Evolutionary conservation across 1,140 invertebrate species (phyloP).

Genomic region (Microplitis demolitor): DNA sequence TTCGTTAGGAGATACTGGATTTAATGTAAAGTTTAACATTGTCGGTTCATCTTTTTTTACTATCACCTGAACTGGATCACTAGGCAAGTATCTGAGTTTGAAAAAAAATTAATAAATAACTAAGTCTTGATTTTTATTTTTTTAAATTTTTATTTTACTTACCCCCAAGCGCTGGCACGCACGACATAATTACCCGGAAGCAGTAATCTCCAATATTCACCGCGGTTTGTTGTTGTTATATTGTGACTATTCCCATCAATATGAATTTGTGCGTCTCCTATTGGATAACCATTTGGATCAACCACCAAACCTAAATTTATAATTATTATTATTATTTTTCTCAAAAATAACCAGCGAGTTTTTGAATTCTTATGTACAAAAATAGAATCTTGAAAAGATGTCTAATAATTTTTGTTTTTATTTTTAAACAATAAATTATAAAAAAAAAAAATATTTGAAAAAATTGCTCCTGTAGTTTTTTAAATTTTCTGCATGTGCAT

Average conservation of each 20-base stretch:
- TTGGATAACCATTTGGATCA: slow-evolving; percentile 63
- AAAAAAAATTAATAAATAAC: not conserved
- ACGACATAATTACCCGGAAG: slow-evolving; percentile 81
- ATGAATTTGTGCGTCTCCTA: slow-evolving; percentile 71
- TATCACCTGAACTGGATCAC: slow-evolving; percentile 48
- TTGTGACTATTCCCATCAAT: slow-evolving; percentile 76
- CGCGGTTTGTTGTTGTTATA: slow-evolving; percentile 73
- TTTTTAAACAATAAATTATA: slow-evolving; percentile 10
- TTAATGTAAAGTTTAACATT: slow-evolving; percentile 61
- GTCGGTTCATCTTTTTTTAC: slow-evolving; percentile 50
- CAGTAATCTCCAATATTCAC: slow-evolving; percentile 87
- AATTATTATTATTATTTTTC: not conserved
- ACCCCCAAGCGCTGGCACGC: slow-evolving; percentile 76
- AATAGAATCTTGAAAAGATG: no score
- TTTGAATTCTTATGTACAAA: no score
- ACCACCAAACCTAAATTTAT: slow-evolving; percentile 64
- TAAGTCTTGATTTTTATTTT: not conserved
- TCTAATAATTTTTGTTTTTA: no score
- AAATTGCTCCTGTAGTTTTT: no score
- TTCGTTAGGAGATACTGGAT: slow-evolving; percentile 38
- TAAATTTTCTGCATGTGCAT: no score
- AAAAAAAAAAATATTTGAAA: no score
- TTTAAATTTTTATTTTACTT: slow-evolving; percentile 38
- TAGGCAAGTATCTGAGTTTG: slow-evolving; percentile 55
- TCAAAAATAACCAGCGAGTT: no score